phyloP scores from a whole-genome alignment of 2,888 invertebrate genomes.

The Tenthredo mesomela region DNA sequence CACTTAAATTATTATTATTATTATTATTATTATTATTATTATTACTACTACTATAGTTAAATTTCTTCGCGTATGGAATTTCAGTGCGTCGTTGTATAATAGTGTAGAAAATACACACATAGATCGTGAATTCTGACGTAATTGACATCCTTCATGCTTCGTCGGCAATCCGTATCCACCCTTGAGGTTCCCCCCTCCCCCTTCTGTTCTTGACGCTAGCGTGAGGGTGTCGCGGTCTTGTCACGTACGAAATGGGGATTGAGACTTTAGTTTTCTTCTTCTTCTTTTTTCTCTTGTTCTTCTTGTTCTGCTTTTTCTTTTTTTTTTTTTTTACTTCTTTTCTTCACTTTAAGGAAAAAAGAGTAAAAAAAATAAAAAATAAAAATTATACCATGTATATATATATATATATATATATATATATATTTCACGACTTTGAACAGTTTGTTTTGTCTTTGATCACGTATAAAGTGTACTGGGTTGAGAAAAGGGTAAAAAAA shows the following conservation, averaged over 20 bases:
- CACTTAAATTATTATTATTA: not conserved
- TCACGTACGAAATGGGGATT: constrained; percentile 36
- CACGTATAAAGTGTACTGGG: constrained; percentile 25
- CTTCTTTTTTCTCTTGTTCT: not conserved
- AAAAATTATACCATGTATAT: not conserved
- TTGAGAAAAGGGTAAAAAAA: not conserved
- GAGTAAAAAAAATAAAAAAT: not conserved
- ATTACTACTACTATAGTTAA: not conserved
- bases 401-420: too few relatives aligned
- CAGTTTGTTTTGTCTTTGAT: constrained; percentile 30
- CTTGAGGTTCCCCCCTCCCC: not conserved
- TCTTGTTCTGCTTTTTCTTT: not conserved
- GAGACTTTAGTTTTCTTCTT: constrained; percentile 4
- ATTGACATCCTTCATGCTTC: constrained; percentile 50
- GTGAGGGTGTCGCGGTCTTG: constrained; percentile 25
- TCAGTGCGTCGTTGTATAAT: not conserved
- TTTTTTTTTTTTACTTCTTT: not conserved
- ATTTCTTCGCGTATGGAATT: not conserved
- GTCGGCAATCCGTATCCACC: constrained; percentile 50
- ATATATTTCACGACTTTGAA: not conserved
- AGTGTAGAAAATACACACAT: not conserved
- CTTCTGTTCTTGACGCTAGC: not conserved
- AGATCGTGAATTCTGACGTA: constrained; percentile 32
- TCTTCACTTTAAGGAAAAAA: not conserved
- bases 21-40: not conserved